Conservation (phyloP, 2,888 invertebrate genomes). For the Pemphredon lugubris region DNA sequence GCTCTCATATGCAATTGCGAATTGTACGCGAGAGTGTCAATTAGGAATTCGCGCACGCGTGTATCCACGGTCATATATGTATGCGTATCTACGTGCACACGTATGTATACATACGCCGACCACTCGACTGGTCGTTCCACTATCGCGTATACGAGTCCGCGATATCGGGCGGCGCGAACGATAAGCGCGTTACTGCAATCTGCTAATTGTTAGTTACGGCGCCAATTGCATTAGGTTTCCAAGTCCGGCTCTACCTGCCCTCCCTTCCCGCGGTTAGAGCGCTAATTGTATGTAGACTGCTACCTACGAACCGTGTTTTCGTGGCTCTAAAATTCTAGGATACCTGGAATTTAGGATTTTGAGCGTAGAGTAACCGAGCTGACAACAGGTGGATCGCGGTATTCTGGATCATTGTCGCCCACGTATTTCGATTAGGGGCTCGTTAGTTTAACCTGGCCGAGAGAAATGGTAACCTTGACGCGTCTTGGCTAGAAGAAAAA, state of each 20-base stretch:
- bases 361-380: slow-evolving; percentile 64
- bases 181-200: slow-evolving; percentile 56
- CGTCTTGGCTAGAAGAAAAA: no score
- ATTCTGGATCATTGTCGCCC: slow-evolving; percentile 49
- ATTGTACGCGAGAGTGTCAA: no score
- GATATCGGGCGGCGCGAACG: slow-evolving; percentile 38
- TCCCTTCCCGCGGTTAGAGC: slow-evolving; percentile 32
- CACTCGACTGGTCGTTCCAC: no score
- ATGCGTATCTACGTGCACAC: no score
- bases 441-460: slow-evolving; percentile 40
- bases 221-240: slow-evolving; percentile 68
- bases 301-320: slow-evolving; percentile 44
- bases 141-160: slow-evolving; percentile 13
- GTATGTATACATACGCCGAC: no score
- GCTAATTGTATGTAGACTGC: no score
- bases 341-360: slow-evolving; percentile 51
- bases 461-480: no score
- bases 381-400: slow-evolving; percentile 75
- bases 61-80: no score
- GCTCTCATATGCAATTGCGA: no score
- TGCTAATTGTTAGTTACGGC: slow-evolving; percentile 73
- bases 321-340: slow-evolving; percentile 51
- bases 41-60: no score
- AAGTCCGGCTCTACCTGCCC: slow-evolving; percentile 54
- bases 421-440: slow-evolving; percentile 45